Base-by-base conservation (phyloP, 1,140 invertebrate species). In the Meloidogyne floridensis region DNA sequence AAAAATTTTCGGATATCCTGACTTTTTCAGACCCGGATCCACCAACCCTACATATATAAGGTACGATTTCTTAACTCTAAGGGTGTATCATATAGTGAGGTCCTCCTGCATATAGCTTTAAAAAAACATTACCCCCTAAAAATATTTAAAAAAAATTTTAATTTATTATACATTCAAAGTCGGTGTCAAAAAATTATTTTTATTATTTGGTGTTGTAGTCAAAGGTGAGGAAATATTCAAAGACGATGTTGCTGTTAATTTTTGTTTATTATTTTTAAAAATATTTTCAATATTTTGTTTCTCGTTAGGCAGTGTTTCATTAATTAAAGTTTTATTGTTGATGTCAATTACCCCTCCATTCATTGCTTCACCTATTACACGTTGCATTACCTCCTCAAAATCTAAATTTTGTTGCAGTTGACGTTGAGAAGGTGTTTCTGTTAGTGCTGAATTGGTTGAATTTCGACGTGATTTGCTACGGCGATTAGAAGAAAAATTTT, bases 371-470 rank as follows among this genome's bases (percentile, higher is more conserved):
- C 77, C 65, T 47, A 79, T 79, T 20, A 79, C 77, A 7, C 77
- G 77, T 53, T 79, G 77, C 77, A 79, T 79, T 42, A 77, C 75
- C 65, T 79, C 77, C 8, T 79, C 77, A 47, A 79, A 79, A 53
- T 79, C 77, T 15, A 79, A 51, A 51, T 43, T 79, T 51, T 79
- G 59, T 18, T 79, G 77, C 0, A 47, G 18, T 53, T 77, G 75
- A 13, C 72, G 32, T 51, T 78, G 20, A 5, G n/a, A n/a, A 13
- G 59, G 15, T 54, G 76, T n/a, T 69, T 59, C 76, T 3, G 18
- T n/a, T 70, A 59, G 43, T 70, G n/a, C 20, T n/a, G 18, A 15
- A 13, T 69, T 72, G 5, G 9, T 51, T 71, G 42, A 53, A 69
- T 72, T 15, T 43, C 43, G 59, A 53, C 72, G 59, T 51, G n/a